phyloP scores from a whole-genome alignment of 1,140 invertebrate genomes.

The Heliconius nattereri region DNA sequence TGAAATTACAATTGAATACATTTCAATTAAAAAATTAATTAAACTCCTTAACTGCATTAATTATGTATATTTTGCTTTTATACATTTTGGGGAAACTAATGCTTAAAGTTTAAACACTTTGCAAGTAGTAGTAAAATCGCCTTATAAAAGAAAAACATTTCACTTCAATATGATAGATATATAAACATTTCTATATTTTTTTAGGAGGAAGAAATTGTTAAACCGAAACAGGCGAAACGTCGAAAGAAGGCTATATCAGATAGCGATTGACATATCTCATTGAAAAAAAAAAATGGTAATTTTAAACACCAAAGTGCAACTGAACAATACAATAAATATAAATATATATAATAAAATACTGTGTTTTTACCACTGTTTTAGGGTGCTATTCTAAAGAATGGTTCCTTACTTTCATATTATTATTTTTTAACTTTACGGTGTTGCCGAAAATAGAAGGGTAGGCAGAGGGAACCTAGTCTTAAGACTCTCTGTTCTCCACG shows the following conservation, averaged over 20 bases:
- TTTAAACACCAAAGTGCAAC: conserved; percentile 80
- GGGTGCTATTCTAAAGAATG: conserved; percentile 69
- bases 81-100: too few relatives aligned
- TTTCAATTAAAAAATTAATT: too few relatives aligned
- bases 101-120: too few relatives aligned
- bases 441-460: too few relatives aligned
- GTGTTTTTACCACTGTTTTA: conserved; percentile 64
- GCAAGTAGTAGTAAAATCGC: too few relatives aligned
- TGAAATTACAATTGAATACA: too few relatives aligned
- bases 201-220: conserved; percentile 91
- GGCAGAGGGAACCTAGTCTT: too few relatives aligned
- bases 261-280: conserved; percentile 87
- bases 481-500: too few relatives aligned
- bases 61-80: too few relatives aligned
- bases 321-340: conserved; percentile 73
- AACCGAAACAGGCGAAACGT: conserved; percentile 92
- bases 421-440: too few relatives aligned
- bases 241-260: conserved; percentile 93
- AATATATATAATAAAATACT: conserved; percentile 49
- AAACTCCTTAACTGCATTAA: too few relatives aligned
- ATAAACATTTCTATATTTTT: conserved; percentile 20
- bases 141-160: too few relatives aligned
- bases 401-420: conserved; percentile 54
- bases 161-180: neutral
- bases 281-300: conserved; percentile 68